Evolutionary conservation across 35 echinoderm and acorn worm genomes (phyloP).

Genomic region (Anneissia japonica): DNA sequence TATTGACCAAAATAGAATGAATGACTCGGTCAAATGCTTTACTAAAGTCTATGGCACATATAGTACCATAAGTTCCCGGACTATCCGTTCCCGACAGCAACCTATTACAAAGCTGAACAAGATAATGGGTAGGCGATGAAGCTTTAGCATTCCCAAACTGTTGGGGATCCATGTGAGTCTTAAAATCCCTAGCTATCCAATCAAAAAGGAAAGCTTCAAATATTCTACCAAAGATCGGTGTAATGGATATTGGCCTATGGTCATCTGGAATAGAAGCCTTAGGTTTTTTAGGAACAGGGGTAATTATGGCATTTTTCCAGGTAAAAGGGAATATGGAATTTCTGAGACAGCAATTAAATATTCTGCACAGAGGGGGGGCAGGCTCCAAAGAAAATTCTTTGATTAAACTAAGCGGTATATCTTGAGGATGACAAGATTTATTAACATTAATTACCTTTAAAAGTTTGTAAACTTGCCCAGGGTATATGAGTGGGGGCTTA

Average conservation of each 20-base stretch:
- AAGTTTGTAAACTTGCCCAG: not conserved
- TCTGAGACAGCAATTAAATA: not conserved
- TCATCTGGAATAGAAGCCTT: not conserved
- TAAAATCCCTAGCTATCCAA: constrained; percentile 15
- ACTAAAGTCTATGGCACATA: not conserved
- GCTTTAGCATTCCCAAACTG: constrained; percentile 26
- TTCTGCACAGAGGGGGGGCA: not conserved
- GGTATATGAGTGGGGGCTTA: not conserved
- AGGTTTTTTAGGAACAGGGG: not conserved
- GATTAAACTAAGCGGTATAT: not conserved
- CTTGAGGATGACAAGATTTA: not conserved
- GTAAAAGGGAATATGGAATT: not conserved
- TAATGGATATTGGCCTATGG: constrained; percentile 23
- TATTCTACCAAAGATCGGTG: constrained; percentile 12
- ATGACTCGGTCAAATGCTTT: not conserved
- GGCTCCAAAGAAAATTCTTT: not conserved
- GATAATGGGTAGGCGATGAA: constrained; percentile 15
- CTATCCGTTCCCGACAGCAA: not conserved
- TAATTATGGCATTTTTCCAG: not conserved
- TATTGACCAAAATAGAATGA: not conserved
- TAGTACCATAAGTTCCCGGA: not conserved
- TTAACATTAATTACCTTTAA: not conserved
- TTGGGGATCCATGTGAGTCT: not conserved
- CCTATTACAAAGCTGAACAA: too few relatives aligned
- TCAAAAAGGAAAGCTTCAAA: constrained; percentile 20